phyloP scores from a whole-genome alignment of 2,113 vertebrate species.

The Motacilla tschutschensis region DNA sequence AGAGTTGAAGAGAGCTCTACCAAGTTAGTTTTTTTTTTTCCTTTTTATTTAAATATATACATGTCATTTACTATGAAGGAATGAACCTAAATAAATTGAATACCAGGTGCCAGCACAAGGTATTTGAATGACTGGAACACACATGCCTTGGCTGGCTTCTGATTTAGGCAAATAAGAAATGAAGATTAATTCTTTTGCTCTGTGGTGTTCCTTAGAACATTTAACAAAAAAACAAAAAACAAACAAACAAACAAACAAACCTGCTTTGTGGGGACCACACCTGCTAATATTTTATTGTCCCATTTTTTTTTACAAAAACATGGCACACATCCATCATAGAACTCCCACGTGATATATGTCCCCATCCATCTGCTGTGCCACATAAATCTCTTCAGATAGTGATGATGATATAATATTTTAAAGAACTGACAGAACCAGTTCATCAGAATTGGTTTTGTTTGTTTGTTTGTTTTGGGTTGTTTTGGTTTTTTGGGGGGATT shows the following conservation, averaged over 20 bases:
- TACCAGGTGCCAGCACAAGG: neutral
- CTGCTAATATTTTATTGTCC: neutral
- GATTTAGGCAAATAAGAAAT: neutral
- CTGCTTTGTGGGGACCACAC: neutral
- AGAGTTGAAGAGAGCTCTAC: neutral
- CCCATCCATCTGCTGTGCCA: neutral
- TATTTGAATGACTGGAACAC: neutral
- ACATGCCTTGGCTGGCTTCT: neutral
- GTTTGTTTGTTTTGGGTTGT: neutral
- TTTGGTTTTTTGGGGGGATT: neutral
- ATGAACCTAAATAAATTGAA: neutral
- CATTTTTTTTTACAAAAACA: neutral
- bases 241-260: no score
- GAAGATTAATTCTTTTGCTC: neutral
- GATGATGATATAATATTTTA: neutral
- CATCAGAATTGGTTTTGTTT: neutral
- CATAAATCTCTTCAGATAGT: neutral
- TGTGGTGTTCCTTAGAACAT: neutral
- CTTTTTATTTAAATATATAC: neutral
- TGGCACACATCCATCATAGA: neutral
- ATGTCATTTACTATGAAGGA: neutral
- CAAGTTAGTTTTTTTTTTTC: rapidly evolving
- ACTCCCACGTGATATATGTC: neutral
- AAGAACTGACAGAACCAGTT: constrained; percentile 10
- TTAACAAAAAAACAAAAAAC: neutral